Base-by-base conservation (phyloP, 2,888 invertebrate species). In the Galeruca laticollis region DNA sequence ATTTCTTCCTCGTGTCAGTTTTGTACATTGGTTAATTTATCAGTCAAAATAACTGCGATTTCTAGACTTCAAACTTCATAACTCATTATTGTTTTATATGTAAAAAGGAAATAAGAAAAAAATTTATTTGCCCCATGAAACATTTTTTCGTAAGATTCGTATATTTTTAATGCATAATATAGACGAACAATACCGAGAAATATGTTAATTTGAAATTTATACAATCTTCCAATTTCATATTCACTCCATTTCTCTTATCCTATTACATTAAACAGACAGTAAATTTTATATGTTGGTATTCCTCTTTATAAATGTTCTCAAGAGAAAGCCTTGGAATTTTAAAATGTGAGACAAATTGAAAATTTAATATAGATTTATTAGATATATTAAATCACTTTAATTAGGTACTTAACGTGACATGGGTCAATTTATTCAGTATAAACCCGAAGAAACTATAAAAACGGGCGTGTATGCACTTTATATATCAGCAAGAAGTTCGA, bases 261-360 rank as follows among this genome's bases (percentile, higher is more conserved):
- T 56, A 33, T 56, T 56, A 33, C n/a, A 9, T 56, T 31, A 33
- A 56, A 31, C n/a, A 56, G 56, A 33, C 33, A 31, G 15, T 56
- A 56, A 56, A 56, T 56, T 35, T 15, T 15, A 52, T 18, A n/a
- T 11, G 52, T 21, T 52, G 15, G 26, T 33, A 33, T 56, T 33
- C 31, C 26, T 52, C 20, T 26, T 52, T 10, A 31, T 57, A 15
- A 20, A 31, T 5, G 31, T 35, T 57, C 56, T 15, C 5, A 2
- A 35, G 35, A 35, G 56, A 21, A 52, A n/a, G 26, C 26, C 13
- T 10, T 10, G 26, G n/a, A 52, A 52, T 52, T 26, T 47, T 47
- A 47, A 47, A 47, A 18, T 47, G 15, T 15, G 15, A 47, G 18
- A 47, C 47, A 47, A 47, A 47, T 47, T 47, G 47, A 47, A 47